Evolutionary conservation across 2,113 vertebrate genomes (phyloP), one percentile per base, ranked within the genome.

Genomic region (Phalacrocorax carbo): DNA sequence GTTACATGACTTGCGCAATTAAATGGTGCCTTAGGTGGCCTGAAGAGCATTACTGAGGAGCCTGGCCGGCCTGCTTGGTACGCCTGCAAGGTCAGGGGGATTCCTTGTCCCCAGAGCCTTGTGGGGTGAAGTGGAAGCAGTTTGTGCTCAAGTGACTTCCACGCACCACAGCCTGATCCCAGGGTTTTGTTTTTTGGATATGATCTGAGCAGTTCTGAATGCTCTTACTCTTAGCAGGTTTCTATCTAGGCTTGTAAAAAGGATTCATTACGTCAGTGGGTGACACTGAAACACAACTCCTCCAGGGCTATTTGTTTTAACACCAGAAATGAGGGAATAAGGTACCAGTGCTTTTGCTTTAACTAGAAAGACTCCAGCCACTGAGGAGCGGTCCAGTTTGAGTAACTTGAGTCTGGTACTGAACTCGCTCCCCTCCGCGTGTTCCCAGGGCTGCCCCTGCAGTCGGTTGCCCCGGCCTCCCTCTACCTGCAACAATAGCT

Each of bases 401-500:
- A 79, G 95, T 91, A 96, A 97, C 92, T 94, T 78, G 96, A 96
- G 83, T 85, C 61, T 15, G 1, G 87, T 72, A 40, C 76, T 69
- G 42, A 93, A 88, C 78, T 78, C 1, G 2, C 79, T 94, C 60
- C 73, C 65, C 55, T 96, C 72, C 3, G 72, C 40, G 0, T 71
- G 90, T 93, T 94, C 95, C 92, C 88, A 93, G 80, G 86, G 83
- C 94, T 90, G 94, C 10, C 80, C 92, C 95, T 96, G 86, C 88
- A 92, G 94, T 92, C 71, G 34, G 60, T 80, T 19, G 14, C 88
- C 73, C 88, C 1, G 40, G 94, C 97, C 97, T 96, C 94, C 91
- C 90, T 98, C 97, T 97, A 97, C 98, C 98, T 98, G 96, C 97
- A 97, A 98, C 97, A 98, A 98, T 97, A 94, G 97, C 97, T 97